These are phyloP conservation scores for Acanthosepion pharaonis DNA, from an alignment of 2,888 invertebrate genomes.

Conservation along the genomic window DNA sequence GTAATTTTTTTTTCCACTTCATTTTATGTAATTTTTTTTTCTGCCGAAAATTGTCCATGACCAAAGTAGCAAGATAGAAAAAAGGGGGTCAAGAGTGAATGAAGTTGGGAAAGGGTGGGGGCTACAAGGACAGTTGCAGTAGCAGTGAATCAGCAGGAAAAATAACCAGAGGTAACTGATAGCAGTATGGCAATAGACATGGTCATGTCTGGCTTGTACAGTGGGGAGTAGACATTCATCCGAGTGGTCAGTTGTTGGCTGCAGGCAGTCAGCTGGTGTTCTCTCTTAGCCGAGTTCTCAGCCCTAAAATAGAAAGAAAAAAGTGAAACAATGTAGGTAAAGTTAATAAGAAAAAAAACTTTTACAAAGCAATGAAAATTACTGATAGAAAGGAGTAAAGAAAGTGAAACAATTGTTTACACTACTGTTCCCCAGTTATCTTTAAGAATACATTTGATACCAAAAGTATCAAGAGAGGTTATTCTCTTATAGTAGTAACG, in stretches of 20 bases:
- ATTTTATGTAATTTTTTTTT: no score
- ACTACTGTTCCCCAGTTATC: no score
- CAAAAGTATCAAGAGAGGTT: no score
- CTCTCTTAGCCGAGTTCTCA: not conserved
- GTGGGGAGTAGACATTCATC: not conserved
- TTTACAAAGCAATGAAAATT: no score
- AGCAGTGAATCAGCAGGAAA: not conserved
- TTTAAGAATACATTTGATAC: no score
- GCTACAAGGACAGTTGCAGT: not conserved
- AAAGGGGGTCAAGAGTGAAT: not conserved
- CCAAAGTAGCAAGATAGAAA: not conserved
- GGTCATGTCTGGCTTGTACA: not conserved
- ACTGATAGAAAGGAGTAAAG: no score
- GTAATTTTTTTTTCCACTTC: no score
- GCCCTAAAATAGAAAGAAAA: not conserved
- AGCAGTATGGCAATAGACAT: constrained; percentile 4
- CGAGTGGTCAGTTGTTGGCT: not conserved
- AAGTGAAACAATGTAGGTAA: not conserved
- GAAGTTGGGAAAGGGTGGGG: not conserved
- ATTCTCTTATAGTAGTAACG: no score
- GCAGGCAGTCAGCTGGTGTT: not conserved
- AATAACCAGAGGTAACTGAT: not conserved
- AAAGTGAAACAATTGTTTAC: no score
- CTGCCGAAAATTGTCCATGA: not conserved
- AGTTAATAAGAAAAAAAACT: no score